Evolutionary conservation across 2,888 invertebrate genomes (phyloP), one percentile per base, ranked within the genome.

Genomic region (Papilio gigon): DNA sequence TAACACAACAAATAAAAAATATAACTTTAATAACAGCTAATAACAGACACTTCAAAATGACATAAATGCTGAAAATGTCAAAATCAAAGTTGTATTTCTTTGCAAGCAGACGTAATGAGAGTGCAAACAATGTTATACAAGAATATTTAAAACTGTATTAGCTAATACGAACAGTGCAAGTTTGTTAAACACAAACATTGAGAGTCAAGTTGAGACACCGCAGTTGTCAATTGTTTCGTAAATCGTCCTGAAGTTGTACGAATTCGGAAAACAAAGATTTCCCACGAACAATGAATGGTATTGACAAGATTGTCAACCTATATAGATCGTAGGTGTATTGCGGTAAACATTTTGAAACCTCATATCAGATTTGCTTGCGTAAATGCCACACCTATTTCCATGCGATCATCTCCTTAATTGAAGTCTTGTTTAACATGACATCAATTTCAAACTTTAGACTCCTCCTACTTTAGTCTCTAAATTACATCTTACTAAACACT

Each of bases 341-440:
- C 44, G 75, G 77, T 77, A 79, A 83, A 79, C 78, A 80, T 78
- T 85, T 84, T 79, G 72, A 76, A 84, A 81, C 83, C 77, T 78
- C 78, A 80, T 73, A 87, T 88, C 86, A 85, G 67, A 84, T 84
- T 84, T 86, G 85, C 76, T 62, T 73, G 76, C 74, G 74, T 78
- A 17, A 61, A 37, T 47, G 74, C 40, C 53, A 69, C 60, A 64
- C 67, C 42, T 70, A 17, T 70, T 61, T 70, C 59, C 66, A 70
- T 71, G 40, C 59, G 62, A 74, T 67, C 73, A 68, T 70, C 44
- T 50, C 35, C 35, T 44, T 65, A 47, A 47, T 66, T 66, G 11
- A 25, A 35, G 25, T 33, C 22, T 22, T 33, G 25, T 47, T 20
- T 47, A 35, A 44, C 44, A 59, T 59, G 53, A 42, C 25, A 25